Percentiles rank a stretch among this genome's conserved stretches.
phyloP scores from a whole-genome alignment of 2,888 invertebrate species.

The Exocentrus adspersus region DNA sequence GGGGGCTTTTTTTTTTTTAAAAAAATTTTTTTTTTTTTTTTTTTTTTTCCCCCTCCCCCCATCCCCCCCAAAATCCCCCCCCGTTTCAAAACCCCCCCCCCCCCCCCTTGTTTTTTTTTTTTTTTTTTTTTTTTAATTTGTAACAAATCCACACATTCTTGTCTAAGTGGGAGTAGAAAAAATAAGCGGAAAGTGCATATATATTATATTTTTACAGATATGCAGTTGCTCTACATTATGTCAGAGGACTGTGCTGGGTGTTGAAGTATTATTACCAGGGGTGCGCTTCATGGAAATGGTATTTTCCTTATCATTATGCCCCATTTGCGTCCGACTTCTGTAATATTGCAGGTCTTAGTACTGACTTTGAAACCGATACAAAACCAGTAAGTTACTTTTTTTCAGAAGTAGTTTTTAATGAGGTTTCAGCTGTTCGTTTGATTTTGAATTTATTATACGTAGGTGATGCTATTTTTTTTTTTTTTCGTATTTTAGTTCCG shows the following conservation, averaged over 20 bases:
- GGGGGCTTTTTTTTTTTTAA: too few species aligned
- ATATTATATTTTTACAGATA: slow-evolving; percentile 65
- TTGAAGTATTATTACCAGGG: slow-evolving; percentile 99
- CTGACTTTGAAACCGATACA: slow-evolving; percentile 88
- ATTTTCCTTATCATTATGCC: slow-evolving; percentile 99
- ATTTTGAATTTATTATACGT: too few species aligned
- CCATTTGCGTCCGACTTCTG: slow-evolving; percentile 99
- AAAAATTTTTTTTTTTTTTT: too few species aligned
- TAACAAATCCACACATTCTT: too few species aligned
- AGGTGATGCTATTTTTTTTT: neutral
- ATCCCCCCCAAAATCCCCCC: too few species aligned
- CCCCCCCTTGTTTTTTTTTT: too few species aligned
- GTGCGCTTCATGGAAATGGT: slow-evolving; percentile 99
- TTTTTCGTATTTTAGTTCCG: slow-evolving; percentile 76
- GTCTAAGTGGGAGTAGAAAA: too few species aligned
- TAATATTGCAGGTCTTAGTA: slow-evolving; percentile 85
- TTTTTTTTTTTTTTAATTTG: too few species aligned
- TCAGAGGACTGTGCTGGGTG: slow-evolving; percentile 97
- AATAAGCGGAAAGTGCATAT: slow-evolving; percentile 7
- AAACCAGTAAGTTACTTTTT: slow-evolving; percentile 85
- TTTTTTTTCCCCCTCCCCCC: too few species aligned
- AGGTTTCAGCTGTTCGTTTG: too few species aligned
- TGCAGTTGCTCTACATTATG: slow-evolving; percentile 93
- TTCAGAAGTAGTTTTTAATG: too few species aligned
- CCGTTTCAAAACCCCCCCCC: too few species aligned